A percentile compares a stretch with the other conserved stretches of the same genome.
phyloP scores from a whole-genome alignment of 1,140 invertebrate genomes.

The Leptoteleia sp. region DNA sequence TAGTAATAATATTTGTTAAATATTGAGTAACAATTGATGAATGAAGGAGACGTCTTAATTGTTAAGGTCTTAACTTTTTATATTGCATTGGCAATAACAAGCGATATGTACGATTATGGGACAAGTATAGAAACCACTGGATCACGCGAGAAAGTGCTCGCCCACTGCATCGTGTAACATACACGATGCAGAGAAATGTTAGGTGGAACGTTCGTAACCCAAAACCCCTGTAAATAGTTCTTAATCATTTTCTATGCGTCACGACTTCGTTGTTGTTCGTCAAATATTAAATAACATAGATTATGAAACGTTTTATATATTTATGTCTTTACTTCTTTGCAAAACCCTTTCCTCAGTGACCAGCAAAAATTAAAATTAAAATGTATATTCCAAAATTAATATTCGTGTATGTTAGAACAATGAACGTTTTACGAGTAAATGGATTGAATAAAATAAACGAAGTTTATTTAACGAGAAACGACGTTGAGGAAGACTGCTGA shows the following conservation, averaged over 20 bases:
- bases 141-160: constrained; percentile 22
- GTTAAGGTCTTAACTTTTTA: constrained; percentile 28
- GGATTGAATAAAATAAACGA: constrained; percentile 5
- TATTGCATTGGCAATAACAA: constrained; percentile 29
- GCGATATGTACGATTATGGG: constrained; percentile 2
- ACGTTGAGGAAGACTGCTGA: constrained; percentile 10
- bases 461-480: constrained; percentile 10
- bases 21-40: constrained; percentile 29
- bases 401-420: too few species aligned
- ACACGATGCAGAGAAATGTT: constrained; percentile 29
- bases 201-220: constrained; percentile 46
- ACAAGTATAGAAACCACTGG: constrained; percentile 57
- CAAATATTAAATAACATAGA: constrained; percentile 65
- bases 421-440: too few species aligned
- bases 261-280: constrained; percentile 60
- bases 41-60: constrained; percentile 14
- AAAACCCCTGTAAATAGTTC: constrained; percentile 57
- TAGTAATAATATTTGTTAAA: constrained; percentile 21
- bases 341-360: constrained; percentile 8
- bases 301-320: constrained; percentile 62
- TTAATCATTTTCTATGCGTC: constrained; percentile 52
- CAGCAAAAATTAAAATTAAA: neutral
- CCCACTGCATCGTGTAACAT: constrained; percentile 4
- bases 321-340: constrained; percentile 26
- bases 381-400: too few species aligned